Conservation (phyloP, 2,888 invertebrate genomes). For the Pseudoips prasinana region DNA sequence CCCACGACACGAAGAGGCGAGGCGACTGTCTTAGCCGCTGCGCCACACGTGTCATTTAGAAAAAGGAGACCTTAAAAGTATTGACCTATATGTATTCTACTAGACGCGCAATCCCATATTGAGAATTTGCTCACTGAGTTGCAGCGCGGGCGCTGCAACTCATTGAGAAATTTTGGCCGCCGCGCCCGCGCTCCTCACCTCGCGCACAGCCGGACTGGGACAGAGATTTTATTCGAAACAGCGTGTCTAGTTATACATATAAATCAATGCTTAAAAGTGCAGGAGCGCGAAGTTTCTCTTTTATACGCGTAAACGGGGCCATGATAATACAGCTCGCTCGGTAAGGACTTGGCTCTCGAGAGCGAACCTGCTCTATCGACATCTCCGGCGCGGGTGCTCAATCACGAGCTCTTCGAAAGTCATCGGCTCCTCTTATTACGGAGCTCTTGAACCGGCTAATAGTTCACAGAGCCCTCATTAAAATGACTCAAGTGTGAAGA, state of each 20-base stretch:
- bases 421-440: conserved; percentile 42
- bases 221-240: too few species aligned
- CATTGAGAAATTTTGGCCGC: too few species aligned
- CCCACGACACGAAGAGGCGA: too few species aligned
- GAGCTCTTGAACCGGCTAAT: conserved; percentile 34
- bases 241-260: conserved; percentile 18
- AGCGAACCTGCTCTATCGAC: conserved; percentile 48
- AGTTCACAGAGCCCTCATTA: conserved; percentile 40
- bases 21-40: too few species aligned
- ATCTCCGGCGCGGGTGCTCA: conserved; percentile 40
- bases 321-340: conserved; percentile 26
- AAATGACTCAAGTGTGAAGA: conserved; percentile 27
- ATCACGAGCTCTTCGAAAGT: conserved; percentile 45
- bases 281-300: conserved; percentile 23
- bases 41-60: too few species aligned
- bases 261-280: conserved; percentile 10
- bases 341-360: conserved; percentile 28
- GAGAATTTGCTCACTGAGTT: too few species aligned
- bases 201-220: too few species aligned
- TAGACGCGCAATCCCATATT: too few species aligned
- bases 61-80: too few species aligned
- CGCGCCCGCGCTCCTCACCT: too few species aligned
- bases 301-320: conserved; percentile 30
- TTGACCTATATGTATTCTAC: too few species aligned
- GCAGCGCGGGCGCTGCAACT: too few species aligned